Conservation (phyloP, 2,888 invertebrate genomes). For the Eupithecia subumbrata region DNA sequence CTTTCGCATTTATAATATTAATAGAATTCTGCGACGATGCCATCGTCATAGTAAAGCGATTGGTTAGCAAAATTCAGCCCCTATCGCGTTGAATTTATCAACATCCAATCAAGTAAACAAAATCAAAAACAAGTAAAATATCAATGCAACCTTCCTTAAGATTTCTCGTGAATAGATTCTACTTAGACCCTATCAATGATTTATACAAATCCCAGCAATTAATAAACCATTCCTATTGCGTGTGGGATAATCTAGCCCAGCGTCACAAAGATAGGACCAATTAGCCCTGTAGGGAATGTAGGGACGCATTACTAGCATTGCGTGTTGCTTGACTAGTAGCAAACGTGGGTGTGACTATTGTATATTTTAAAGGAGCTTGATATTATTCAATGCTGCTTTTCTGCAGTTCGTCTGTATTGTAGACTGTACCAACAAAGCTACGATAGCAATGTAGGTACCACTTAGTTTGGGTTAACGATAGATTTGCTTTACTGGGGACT, state of each 20-base stretch:
- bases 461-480: not conserved
- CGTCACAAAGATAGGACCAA: constrained; percentile 36
- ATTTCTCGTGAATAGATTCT: constrained; percentile 2
- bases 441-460: not conserved
- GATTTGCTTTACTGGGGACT: not conserved
- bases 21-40: no score
- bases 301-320: constrained; percentile 33
- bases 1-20: no score
- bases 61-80: no score
- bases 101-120: not conserved
- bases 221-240: constrained; percentile 34
- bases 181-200: constrained; percentile 21
- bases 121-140: not conserved
- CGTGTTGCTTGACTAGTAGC: constrained; percentile 15
- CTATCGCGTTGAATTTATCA: not conserved
- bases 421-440: no score
- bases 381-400: not conserved
- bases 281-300: constrained; percentile 35
- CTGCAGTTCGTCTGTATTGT: not conserved
- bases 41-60: no score
- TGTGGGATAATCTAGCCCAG: constrained; percentile 30
- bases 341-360: constrained; percentile 1
- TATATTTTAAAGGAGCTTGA: not conserved
- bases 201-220: constrained; percentile 28
- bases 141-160: not conserved